phyloP scores from a whole-genome alignment of 2,888 invertebrate genomes.

The Coelinius sp. region DNA sequence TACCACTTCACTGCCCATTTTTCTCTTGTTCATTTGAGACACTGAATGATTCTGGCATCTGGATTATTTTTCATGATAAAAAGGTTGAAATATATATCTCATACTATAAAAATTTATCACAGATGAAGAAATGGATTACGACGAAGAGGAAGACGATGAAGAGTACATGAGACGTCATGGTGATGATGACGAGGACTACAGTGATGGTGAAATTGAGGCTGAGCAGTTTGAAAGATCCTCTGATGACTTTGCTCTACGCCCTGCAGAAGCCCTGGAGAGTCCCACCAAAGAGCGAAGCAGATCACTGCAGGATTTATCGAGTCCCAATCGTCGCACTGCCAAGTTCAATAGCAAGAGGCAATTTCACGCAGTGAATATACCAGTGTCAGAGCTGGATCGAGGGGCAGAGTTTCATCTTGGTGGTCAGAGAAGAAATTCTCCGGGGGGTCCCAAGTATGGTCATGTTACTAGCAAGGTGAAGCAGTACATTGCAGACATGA shows the following conservation, averaged over 20 bases:
- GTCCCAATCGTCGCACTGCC: slow-evolving; percentile 23
- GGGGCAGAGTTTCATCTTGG: background rate
- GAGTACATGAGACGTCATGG: background rate
- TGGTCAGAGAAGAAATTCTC: slow-evolving; percentile 38
- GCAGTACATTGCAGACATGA: slow-evolving; percentile 58
- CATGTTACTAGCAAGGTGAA: slow-evolving; percentile 64
- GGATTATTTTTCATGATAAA: too few species aligned
- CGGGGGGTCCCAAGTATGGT: slow-evolving; percentile 52
- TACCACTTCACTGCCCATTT: too few species aligned
- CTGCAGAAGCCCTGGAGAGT: slow-evolving; percentile 45
- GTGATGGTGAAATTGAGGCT: slow-evolving; percentile 44
- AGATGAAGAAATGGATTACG: slow-evolving; percentile 13
- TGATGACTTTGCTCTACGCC: slow-evolving; percentile 56
- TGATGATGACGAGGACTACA: slow-evolving; percentile 41
- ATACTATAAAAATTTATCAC: background rate
- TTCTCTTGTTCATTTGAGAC: too few species aligned
- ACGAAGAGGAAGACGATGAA: slow-evolving; percentile 1
- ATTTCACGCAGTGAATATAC: background rate
- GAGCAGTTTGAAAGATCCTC: slow-evolving; percentile 61
- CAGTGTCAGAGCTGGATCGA: background rate
- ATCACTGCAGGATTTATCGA: slow-evolving; percentile 63
- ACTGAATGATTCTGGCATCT: too few species aligned
- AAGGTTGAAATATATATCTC: background rate
- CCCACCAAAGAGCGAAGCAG: slow-evolving; percentile 59
- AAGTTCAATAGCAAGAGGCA: slow-evolving; percentile 25